phyloP scores from a whole-genome alignment of 2,888 invertebrate genomes.

The Cyclophora punctaria region DNA sequence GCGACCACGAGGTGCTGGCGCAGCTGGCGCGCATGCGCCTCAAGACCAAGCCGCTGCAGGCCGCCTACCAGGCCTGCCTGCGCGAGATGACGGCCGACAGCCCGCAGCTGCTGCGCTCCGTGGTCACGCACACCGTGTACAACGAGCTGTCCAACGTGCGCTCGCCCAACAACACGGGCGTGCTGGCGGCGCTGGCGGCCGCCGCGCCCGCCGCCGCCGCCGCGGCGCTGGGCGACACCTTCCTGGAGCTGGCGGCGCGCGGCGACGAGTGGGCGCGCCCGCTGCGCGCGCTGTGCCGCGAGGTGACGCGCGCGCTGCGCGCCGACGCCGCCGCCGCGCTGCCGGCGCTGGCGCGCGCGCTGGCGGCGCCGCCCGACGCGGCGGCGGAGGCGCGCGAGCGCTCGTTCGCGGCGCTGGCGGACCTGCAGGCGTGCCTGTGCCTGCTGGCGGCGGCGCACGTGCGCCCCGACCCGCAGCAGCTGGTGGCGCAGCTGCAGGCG shows the following conservation, averaged over 20 bases:
- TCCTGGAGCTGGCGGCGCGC: constrained; percentile 86
- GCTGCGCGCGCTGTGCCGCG: constrained; percentile 88
- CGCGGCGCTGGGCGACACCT: constrained; percentile 81
- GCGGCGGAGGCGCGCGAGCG: constrained; percentile 77
- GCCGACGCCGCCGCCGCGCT: constrained; percentile 79
- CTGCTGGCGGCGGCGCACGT: constrained; percentile 82
- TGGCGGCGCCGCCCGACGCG: constrained; percentile 80
- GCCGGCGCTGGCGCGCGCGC: constrained; percentile 83
- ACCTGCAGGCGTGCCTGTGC: constrained; percentile 83
- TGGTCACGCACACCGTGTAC: constrained; percentile 93
- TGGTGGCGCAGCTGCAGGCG: constrained; percentile 80
- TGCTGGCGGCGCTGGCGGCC: constrained; percentile 91
- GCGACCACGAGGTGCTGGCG: constrained; percentile 85
- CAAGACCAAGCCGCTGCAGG: constrained; percentile 94
- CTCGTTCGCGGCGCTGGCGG: constrained; percentile 87
- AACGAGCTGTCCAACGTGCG: constrained; percentile 94
- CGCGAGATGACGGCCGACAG: constrained; percentile 90
- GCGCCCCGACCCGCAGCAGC: constrained; percentile 57
- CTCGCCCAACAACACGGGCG: constrained; percentile 96
- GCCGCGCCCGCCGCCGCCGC: constrained; percentile 88
- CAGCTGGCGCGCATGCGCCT: constrained; percentile 91
- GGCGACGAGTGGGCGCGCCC: constrained; percentile 94
- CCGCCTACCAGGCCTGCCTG: constrained; percentile 90
- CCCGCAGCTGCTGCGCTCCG: constrained; percentile 87
- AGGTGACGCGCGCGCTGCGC: constrained; percentile 90